Base-by-base conservation (phyloP, 2,113 vertebrate genomes). In the Propithecus coquereli region DNA sequence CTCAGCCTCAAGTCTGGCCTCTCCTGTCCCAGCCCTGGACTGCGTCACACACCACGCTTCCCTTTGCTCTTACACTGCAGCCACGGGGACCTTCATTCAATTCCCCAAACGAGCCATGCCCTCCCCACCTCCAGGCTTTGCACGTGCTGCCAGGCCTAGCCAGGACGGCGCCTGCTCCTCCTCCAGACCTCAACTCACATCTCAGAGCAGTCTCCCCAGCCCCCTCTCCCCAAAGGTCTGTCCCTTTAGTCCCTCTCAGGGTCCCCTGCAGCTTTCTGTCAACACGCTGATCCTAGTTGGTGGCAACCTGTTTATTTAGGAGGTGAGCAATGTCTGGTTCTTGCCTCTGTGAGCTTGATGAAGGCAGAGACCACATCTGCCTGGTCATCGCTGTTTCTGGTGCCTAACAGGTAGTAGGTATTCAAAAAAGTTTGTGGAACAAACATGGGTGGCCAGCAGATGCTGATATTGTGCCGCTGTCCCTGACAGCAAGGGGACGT, bases 31-130 rank as follows among this genome's bases (percentile, higher is more conserved):
- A 1, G 1, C 52, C 52, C 52, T 17, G 17, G 5, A 9, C 50
- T 10, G 37, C 22, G 0, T 34, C 84, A 1, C 14, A 0, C 0
- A 0, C 83, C 84, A 37, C 0, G 0, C 37, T 18, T 47, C 45
- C 84, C 82, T 88, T 12, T 65, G 40, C 47, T 34, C 20, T 30
- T 8, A 3, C 3, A 0, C 43, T 3, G 52, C 80, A 82, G 34
- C 79, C 80, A 5, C 1, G 0, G 4, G 2, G 18, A 76, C 88
- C 61, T 73, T 74, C 34, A 2, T 27, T 10, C 25, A 1, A 8
- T 34, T 61, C 47, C 32, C 50, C 68, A n/a, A 0, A 52, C 0
- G 4, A 18, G 17, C 66, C 4, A 1, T 16, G 45, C n/a, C 50
- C 52, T 70, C 52, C 65, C 34, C 14, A 0, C 52, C 32, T 11